These are phyloP conservation scores for Atta colombica DNA, from an alignment of 1,140 invertebrate genomes.

Conservation along the genomic window DNA sequence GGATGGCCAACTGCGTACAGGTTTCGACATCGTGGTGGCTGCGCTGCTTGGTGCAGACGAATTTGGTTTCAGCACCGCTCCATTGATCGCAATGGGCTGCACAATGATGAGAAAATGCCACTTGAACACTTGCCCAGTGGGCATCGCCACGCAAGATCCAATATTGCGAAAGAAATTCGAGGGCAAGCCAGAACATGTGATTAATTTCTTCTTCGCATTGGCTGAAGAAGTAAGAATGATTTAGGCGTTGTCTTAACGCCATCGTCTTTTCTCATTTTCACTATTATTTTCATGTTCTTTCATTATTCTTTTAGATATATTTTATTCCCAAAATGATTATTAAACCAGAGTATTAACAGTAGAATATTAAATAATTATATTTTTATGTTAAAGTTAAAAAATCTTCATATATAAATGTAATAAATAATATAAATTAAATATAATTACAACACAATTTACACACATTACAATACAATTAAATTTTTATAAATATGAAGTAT, in stretches of 20 bases:
- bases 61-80: constrained; percentile 99
- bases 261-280: not conserved
- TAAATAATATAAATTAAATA: no score
- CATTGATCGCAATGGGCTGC: constrained; percentile 98
- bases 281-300: not conserved
- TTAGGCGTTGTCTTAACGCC: not conserved
- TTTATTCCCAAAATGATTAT: constrained; percentile 20
- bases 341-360: not conserved
- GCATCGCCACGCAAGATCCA: constrained; percentile 99
- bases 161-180: constrained; percentile 97
- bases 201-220: constrained; percentile 99
- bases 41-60: constrained; percentile 98
- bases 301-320: not conserved
- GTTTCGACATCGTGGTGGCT: constrained; percentile 98
- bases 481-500: constrained; percentile 3
- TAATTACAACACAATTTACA: not conserved
- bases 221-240: constrained; percentile 94
- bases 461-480: not conserved
- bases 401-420: not conserved
- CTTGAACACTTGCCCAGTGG: constrained; percentile 99
- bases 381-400: not conserved
- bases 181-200: constrained; percentile 98
- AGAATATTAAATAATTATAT: not conserved
- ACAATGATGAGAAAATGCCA: constrained; percentile 99
- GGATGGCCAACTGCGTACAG: constrained; percentile 97